Conservation (phyloP, 2,113 vertebrate genomes). For the Rousettus leschenaultii region DNA sequence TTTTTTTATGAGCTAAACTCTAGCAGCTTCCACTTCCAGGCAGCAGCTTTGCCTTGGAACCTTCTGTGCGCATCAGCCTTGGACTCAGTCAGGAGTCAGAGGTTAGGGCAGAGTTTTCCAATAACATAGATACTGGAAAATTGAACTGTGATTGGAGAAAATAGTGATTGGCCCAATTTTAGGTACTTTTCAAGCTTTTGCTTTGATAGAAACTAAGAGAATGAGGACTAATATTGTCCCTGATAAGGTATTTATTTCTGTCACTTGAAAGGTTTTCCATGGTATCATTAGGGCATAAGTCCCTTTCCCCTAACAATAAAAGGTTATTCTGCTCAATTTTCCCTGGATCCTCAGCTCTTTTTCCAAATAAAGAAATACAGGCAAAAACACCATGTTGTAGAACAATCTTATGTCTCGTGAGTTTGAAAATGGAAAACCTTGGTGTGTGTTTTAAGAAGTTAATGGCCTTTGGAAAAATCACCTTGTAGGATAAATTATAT, state of each 20-base stretch:
- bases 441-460: background rate
- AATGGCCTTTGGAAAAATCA: conserved; percentile 47
- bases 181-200: background rate
- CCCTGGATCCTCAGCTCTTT: background rate
- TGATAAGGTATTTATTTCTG: background rate
- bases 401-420: background rate
- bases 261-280: background rate
- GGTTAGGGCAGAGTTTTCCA: background rate
- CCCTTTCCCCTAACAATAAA: background rate
- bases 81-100: background rate
- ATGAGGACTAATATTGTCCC: background rate
- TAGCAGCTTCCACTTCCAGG: background rate
- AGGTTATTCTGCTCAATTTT: background rate
- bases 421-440: conserved; percentile 12
- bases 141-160: background rate
- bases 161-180: background rate
- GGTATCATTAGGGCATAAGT: background rate
- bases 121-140: background rate
- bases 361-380: background rate
- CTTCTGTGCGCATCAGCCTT: background rate
- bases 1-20: background rate
- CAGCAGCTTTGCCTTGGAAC: background rate
- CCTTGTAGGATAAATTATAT: conserved; percentile 64
- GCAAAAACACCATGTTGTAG: background rate
- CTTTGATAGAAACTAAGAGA: background rate